These are phyloP conservation scores for Ondatra zibethicus DNA, from an alignment of 2,113 vertebrate genomes.

Conservation along the genomic window DNA sequence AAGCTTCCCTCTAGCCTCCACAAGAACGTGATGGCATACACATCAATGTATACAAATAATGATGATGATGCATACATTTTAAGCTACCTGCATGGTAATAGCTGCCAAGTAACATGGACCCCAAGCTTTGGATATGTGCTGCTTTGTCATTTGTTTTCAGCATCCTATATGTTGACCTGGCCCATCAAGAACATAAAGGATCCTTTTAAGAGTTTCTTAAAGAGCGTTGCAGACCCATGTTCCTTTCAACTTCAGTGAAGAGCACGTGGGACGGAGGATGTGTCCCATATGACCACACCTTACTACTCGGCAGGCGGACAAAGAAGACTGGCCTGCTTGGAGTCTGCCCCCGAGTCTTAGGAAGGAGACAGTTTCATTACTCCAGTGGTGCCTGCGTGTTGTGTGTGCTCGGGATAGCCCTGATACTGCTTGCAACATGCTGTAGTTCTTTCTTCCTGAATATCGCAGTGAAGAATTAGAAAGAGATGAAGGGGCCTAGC, in stretches of 20 bases:
- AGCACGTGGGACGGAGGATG: not conserved
- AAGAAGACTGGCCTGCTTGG: not conserved
- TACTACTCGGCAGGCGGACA: not conserved
- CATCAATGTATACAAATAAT: not conserved
- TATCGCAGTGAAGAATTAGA: conserved; percentile 14
- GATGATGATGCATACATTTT: not conserved
- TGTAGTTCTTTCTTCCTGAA: not conserved
- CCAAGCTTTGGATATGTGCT: not conserved
- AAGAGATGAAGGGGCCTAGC: not conserved
- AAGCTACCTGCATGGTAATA: not conserved
- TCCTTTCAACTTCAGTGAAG: not conserved
- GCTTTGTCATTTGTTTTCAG: conserved; percentile 16
- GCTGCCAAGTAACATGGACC: not conserved
- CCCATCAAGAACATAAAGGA: not conserved
- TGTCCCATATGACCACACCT: not conserved
- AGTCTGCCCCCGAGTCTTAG: not conserved
- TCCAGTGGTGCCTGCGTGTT: not conserved
- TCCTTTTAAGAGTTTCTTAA: not conserved
- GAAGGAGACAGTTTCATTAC: not conserved
- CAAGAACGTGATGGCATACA: not conserved
- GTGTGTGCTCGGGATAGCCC: not conserved
- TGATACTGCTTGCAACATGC: conserved; percentile 10
- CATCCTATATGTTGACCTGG: not conserved
- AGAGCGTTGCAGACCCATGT: not conserved
- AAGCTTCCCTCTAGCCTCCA: not conserved